These are phyloP conservation scores for Neosilurus hyrtlii DNA, from an alignment of 2,797 vertebrate species.

Conservation along the genomic window DNA sequence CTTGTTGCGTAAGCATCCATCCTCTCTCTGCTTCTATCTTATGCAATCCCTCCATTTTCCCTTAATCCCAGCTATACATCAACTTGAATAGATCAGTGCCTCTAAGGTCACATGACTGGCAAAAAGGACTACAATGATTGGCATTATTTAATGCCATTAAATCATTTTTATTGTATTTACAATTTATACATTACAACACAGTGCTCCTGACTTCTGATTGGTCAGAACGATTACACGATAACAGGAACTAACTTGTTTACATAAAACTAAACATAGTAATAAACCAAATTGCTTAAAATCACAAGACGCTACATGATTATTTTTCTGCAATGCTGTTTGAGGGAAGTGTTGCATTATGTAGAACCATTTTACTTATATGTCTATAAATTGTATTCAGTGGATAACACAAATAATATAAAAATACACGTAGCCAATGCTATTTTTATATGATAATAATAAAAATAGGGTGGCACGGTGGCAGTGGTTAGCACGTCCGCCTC, in stretches of 20 bases:
- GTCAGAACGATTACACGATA: too few relatives aligned
- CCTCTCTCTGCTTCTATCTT: constrained; percentile 14
- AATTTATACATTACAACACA: neutral
- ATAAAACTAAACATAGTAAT: neutral
- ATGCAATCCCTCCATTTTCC: neutral
- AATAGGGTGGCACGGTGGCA: too few relatives aligned
- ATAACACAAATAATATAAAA: neutral
- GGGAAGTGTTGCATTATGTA: neutral
- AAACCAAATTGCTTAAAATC: neutral
- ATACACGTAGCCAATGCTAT: neutral
- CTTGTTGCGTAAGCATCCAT: neutral
- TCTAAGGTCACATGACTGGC: neutral
- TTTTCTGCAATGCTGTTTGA: neutral
- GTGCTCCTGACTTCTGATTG: neutral
- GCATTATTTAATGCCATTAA: neutral
- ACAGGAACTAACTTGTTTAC: neutral
- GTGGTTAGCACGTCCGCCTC: too few relatives aligned
- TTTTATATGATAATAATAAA: too few relatives aligned
- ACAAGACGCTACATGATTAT: neutral
- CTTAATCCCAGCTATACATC: neutral
- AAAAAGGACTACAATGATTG: neutral
- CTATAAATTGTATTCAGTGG: neutral
- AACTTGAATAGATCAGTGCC: neutral
- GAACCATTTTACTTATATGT: neutral
- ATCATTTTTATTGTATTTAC: neutral